Percentiles rank a stretch among this genome's conserved stretches.
Conservation (phyloP, 2,797 vertebrate species). For the Acipenser transmontanus region DNA sequence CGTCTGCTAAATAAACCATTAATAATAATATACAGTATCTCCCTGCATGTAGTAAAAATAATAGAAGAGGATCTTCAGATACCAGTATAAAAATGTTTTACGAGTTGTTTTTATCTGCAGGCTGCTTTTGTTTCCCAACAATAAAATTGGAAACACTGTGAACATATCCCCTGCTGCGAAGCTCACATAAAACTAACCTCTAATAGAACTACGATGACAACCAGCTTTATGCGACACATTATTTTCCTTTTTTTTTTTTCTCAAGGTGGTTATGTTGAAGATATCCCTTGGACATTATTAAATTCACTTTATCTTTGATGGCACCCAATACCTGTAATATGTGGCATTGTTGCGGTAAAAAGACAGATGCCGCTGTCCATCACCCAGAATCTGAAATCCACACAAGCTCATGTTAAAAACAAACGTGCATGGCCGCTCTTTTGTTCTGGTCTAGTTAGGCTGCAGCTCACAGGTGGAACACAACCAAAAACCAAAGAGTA, state of each 20-base stretch:
- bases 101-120: no score
- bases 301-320: constrained; percentile 8
- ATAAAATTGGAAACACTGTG: not conserved
- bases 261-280: no score
- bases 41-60: no score
- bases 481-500: no score
- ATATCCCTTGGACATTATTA: no score
- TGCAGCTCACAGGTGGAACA: no score
- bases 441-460: no score
- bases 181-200: not conserved
- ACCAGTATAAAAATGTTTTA: no score
- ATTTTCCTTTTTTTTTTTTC: not conserved
- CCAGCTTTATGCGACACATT: not conserved
- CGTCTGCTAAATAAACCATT: no score
- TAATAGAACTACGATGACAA: constrained; percentile 12
- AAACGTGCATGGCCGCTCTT: not conserved
- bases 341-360: constrained; percentile 6
- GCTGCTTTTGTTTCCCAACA: no score
- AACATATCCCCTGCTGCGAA: not conserved
- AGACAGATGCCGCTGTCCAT: constrained; percentile 19
- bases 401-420: constrained; percentile 26
- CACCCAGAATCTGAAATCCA: constrained; percentile 18
- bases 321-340: constrained; percentile 28
- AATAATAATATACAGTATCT: no score
- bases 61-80: no score